These are phyloP conservation scores for Choloepus hoffmanni DNA, from an alignment of 2,113 vertebrate species.

Conservation along the genomic window DNA sequence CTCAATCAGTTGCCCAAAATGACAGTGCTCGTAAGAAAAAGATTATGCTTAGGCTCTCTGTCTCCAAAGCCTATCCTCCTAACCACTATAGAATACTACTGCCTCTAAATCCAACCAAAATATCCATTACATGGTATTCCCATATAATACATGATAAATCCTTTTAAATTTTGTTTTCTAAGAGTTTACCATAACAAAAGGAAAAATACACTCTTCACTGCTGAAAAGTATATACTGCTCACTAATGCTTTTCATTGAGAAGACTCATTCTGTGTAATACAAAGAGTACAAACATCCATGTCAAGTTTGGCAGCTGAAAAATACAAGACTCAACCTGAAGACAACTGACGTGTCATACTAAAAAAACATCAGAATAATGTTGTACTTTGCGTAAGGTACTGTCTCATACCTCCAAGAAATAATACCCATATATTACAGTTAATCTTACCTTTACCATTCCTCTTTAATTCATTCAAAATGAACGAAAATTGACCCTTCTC, in stretches of 20 bases:
- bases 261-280: not conserved
- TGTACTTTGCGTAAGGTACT: not conserved
- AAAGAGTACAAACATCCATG: not conserved
- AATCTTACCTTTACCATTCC: not conserved
- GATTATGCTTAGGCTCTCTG: not conserved
- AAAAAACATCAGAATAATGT: not conserved
- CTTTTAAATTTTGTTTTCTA: not conserved
- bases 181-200: not conserved
- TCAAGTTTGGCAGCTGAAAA: not conserved
- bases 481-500: not conserved
- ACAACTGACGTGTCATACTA: not conserved
- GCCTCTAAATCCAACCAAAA: not conserved
- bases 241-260: not conserved
- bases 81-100: not conserved
- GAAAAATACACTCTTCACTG: not conserved
- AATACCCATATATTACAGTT: not conserved
- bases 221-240: not conserved
- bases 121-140: not conserved
- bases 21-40: not conserved
- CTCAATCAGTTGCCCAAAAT: not conserved
- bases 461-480: constrained; percentile 27
- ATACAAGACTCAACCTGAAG: not conserved
- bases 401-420: not conserved
- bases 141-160: not conserved
- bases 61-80: not conserved